Evolutionary conservation across 2,113 vertebrate genomes (phyloP).

Genomic region (Carassius auratus): DNA sequence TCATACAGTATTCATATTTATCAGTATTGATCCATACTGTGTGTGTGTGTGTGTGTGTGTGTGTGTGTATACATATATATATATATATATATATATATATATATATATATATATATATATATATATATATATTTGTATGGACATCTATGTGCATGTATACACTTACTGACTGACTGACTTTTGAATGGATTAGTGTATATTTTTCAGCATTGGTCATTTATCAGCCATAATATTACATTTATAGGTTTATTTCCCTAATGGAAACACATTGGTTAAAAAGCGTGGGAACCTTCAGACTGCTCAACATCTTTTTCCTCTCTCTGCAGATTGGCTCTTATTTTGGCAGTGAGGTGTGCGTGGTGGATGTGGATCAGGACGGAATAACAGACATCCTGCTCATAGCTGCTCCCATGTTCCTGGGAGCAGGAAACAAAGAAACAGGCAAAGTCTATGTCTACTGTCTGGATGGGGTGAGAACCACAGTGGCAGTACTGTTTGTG

Average conservation of each 20-base stretch:
- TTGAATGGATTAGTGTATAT: background rate
- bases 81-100: too few relatives aligned
- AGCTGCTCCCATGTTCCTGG: conserved; percentile 92
- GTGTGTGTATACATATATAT: too few relatives aligned
- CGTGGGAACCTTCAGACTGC: background rate
- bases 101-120: too few relatives aligned
- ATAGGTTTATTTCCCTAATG: background rate
- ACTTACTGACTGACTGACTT: too few relatives aligned
- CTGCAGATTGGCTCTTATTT: conserved; percentile 93
- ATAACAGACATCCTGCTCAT: conserved; percentile 88
- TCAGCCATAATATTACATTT: background rate
- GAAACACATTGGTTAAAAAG: background rate
- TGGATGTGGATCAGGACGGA: conserved; percentile 87
- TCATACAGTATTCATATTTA: background rate
- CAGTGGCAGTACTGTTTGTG: background rate
- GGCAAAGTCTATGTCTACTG: conserved; percentile 89
- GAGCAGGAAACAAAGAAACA: conserved; percentile 85
- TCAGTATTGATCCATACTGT: background rate
- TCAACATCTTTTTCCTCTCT: conserved; percentile 31
- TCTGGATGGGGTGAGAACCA: conserved; percentile 81
- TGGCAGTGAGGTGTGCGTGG: conserved; percentile 87
- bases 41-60: background rate
- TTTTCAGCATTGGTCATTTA: background rate
- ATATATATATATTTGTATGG: too few relatives aligned
- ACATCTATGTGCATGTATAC: too few relatives aligned